phyloP scores from a whole-genome alignment of 2,888 invertebrate species.

The Mycalesis mineus region DNA sequence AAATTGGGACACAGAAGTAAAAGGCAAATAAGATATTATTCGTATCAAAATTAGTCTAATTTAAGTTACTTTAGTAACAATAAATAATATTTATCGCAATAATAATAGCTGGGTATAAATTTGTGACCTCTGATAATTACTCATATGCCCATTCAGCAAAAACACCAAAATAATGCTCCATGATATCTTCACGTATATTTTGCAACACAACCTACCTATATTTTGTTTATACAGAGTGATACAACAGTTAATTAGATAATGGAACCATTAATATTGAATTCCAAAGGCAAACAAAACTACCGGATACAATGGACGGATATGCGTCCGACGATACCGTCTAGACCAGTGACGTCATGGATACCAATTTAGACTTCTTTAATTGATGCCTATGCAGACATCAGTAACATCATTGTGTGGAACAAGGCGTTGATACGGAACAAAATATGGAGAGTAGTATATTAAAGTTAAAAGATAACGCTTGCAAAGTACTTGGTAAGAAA shows the following conservation, averaged over 20 bases:
- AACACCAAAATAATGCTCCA: too few species aligned
- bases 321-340: conserved; percentile 55
- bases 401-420: conserved; percentile 7
- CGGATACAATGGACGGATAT: conserved; percentile 65
- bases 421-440: not conserved
- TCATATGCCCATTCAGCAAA: too few species aligned
- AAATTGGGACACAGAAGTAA: too few species aligned
- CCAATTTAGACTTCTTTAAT: conserved; percentile 44
- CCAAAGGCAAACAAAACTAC: conserved; percentile 46
- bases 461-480: not conserved
- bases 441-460: not conserved
- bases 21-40: too few species aligned
- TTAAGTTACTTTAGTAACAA: too few species aligned
- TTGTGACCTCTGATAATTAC: too few species aligned
- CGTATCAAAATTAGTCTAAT: too few species aligned
- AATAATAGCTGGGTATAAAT: too few species aligned
- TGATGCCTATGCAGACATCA: conserved; percentile 13
- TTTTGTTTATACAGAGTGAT: not conserved
- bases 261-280: conserved; percentile 46
- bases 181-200: not conserved
- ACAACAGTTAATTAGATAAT: conserved; percentile 25
- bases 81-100: too few species aligned
- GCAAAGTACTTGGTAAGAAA: too few species aligned
- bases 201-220: not conserved
- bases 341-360: conserved; percentile 50